A percentile compares a stretch with the other conserved stretches of the same genome.
Evolutionary conservation across 2,113 vertebrate genomes (phyloP).

Genomic region (Rhinopomastus cyanomelas): DNA sequence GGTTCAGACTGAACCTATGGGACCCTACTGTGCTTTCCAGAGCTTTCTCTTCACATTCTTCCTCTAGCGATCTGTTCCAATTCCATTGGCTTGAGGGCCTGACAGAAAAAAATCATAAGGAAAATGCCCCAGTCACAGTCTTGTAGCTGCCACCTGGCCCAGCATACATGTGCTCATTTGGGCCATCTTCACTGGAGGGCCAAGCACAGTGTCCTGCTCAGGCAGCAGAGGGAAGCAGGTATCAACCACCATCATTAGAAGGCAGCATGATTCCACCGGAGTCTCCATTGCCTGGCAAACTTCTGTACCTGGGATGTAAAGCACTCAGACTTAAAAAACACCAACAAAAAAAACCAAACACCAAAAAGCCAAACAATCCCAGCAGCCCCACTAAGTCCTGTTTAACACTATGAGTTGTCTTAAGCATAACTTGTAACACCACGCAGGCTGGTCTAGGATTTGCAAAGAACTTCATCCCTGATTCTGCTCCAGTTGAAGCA

Average conservation of each 20-base stretch:
- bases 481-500: not conserved
- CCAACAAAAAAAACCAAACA: not conserved
- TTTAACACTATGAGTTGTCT: not conserved
- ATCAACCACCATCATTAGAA: accelerated
- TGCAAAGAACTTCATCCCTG: not conserved
- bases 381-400: not conserved
- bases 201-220: not conserved
- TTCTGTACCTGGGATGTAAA: not conserved
- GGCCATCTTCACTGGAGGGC: not conserved
- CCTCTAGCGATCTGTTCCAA: not conserved
- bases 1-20: slow-evolving; percentile 6
- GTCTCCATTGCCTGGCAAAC: not conserved
- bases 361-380: not conserved
- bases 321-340: not conserved
- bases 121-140: not conserved
- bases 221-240: not conserved
- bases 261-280: not conserved
- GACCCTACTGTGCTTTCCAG: slow-evolving; percentile 16
- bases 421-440: not conserved
- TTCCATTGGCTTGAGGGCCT: not conserved
- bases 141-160: not conserved
- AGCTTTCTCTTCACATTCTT: slow-evolving; percentile 6
- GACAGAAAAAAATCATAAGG: not conserved
- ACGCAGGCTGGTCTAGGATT: accelerated
- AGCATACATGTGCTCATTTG: not conserved